Conservation (phyloP, 2,797 vertebrate species). For the Cossypha heuglini region DNA sequence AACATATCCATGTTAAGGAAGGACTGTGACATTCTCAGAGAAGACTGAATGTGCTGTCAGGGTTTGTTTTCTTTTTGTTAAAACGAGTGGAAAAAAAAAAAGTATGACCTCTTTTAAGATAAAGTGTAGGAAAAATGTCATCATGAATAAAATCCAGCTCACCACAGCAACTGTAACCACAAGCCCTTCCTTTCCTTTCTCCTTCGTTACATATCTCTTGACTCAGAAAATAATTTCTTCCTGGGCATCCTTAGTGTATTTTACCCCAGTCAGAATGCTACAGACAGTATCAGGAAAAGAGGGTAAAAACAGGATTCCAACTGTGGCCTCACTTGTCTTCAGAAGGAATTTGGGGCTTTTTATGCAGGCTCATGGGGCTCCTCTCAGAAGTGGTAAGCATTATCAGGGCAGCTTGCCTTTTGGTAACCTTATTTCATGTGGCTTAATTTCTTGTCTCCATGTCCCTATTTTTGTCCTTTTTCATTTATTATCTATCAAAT, state of each 20-base stretch:
- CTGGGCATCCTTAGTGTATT: not conserved
- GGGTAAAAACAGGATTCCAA: not conserved
- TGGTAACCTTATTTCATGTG: not conserved
- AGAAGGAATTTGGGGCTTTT: not conserved
- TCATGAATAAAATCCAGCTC: not conserved
- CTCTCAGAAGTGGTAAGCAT: not conserved
- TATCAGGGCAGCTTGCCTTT: not conserved
- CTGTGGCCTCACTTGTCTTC: not conserved
- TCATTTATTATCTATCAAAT: not conserved
- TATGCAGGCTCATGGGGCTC: not conserved
- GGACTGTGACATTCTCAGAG: not conserved
- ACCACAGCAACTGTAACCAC: not conserved
- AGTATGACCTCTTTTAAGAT: not conserved
- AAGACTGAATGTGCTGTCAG: not conserved
- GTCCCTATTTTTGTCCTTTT: not conserved
- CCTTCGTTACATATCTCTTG: not conserved
- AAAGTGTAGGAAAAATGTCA: not conserved
- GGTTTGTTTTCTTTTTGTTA: conserved; percentile 9
- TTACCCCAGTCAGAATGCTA: not conserved
- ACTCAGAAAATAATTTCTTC: not conserved
- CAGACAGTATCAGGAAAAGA: not conserved
- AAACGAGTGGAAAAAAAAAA: not conserved
- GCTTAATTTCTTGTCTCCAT: not conserved
- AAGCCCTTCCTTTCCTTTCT: not conserved
- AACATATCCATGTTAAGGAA: not conserved